A percentile compares a stretch with the other conserved stretches of the same genome.
phyloP scores from a whole-genome alignment of 2,888 invertebrate species.

The Celastrina argiolus region DNA sequence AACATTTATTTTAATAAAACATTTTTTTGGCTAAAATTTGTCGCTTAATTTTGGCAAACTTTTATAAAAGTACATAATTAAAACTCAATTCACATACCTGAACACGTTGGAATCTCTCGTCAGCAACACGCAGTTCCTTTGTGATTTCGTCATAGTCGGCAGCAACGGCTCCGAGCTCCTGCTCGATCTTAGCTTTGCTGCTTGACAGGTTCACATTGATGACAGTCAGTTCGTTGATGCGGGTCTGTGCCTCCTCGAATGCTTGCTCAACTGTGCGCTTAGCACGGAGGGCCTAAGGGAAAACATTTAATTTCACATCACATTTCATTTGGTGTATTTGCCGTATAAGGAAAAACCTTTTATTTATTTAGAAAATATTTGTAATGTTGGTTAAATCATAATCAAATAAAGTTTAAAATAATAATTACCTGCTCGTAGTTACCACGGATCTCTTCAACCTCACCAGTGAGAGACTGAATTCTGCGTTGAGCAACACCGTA shows the following conservation, averaged over 20 bases:
- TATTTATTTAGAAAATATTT: neutral
- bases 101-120: slow-evolving; percentile 96
- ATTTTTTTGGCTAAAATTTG: neutral
- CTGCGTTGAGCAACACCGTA: slow-evolving; percentile 93
- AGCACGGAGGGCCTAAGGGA: slow-evolving; percentile 88
- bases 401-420: neutral
- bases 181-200: slow-evolving; percentile 96
- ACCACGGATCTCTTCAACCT: slow-evolving; percentile 96
- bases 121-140: slow-evolving; percentile 94
- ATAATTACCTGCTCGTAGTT: slow-evolving; percentile 84
- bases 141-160: slow-evolving; percentile 99
- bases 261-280: slow-evolving; percentile 94
- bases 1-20: neutral
- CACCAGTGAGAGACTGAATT: slow-evolving; percentile 93
- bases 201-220: slow-evolving; percentile 97
- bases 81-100: slow-evolving; percentile 61
- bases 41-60: neutral
- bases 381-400: neutral
- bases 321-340: no score
- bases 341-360: no score
- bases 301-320: slow-evolving; percentile 22
- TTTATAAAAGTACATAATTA: neutral
- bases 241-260: slow-evolving; percentile 93
- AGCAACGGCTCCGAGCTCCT: slow-evolving; percentile 92
- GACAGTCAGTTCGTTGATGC: slow-evolving; percentile 95